phyloP scores from a whole-genome alignment of 2,113 vertebrate species.

The Calyptommatus sinebrachiatus region DNA sequence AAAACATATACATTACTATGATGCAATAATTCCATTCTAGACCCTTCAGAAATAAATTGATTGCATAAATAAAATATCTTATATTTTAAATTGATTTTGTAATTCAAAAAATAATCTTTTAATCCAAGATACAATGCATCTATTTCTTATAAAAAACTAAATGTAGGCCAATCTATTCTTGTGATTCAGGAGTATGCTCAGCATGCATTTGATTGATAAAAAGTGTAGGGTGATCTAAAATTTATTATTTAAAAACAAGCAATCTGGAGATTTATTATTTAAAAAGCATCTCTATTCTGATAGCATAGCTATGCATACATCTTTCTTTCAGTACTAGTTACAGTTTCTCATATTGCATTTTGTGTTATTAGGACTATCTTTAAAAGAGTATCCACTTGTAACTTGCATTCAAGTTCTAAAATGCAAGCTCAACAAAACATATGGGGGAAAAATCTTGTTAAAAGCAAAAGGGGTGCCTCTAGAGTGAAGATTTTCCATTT shows the following conservation, averaged over 20 bases:
- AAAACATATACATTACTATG: not conserved
- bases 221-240: not conserved
- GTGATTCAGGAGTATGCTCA: not conserved
- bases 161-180: not conserved
- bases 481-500: constrained; percentile 74
- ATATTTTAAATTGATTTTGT: rapidly evolving
- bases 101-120: not conserved
- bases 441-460: constrained; percentile 46
- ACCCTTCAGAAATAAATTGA: too few relatives aligned
- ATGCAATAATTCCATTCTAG: not conserved
- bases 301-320: constrained; percentile 5
- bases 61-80: not conserved
- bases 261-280: not conserved
- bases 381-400: constrained; percentile 44
- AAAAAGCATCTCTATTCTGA: not conserved
- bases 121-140: not conserved
- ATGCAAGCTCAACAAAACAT: constrained; percentile 54
- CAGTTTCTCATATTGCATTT: not conserved
- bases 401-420: constrained; percentile 34
- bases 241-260: not conserved
- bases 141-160: not conserved
- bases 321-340: not conserved
- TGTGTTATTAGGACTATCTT: constrained; percentile 22
- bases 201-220: not conserved
- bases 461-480: constrained; percentile 64